phyloP scores from a whole-genome alignment of 2,113 vertebrate genomes.

The Hypanus sabinus region DNA sequence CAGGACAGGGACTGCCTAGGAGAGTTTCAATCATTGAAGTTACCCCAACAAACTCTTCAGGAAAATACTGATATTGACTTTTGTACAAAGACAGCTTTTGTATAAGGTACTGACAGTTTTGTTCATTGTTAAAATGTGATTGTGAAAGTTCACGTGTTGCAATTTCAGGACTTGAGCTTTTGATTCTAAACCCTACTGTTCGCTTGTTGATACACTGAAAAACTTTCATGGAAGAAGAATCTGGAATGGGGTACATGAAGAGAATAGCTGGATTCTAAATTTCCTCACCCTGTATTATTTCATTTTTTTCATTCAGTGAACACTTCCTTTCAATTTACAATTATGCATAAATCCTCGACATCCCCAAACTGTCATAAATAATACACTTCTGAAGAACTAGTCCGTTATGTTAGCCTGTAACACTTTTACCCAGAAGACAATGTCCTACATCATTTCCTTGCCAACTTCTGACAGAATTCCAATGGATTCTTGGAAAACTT shows the following conservation, averaged over 20 bases:
- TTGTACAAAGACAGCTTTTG: not conserved
- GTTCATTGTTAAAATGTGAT: not conserved
- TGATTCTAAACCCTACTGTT: not conserved
- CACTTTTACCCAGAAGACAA: not conserved
- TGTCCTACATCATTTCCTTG: not conserved
- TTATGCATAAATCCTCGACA: not conserved
- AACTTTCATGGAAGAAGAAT: not conserved
- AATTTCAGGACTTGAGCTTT: not conserved
- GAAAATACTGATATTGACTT: not conserved
- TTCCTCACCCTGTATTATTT: not conserved
- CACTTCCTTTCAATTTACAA: not conserved
- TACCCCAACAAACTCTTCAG: not conserved
- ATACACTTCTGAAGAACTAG: not conserved
- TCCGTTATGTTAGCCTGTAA: not conserved
- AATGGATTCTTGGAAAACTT: not conserved
- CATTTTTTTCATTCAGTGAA: not conserved
- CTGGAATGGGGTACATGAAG: not conserved
- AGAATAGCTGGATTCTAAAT: not conserved
- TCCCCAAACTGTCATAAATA: not conserved
- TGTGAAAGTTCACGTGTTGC: not conserved
- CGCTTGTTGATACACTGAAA: not conserved
- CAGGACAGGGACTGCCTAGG: too few relatives aligned
- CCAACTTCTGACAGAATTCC: constrained; percentile 9
- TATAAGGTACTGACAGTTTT: not conserved
- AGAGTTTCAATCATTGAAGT: not conserved